phyloP scores from a whole-genome alignment of 2,888 invertebrate species.

The Petrophora chlorosata region DNA sequence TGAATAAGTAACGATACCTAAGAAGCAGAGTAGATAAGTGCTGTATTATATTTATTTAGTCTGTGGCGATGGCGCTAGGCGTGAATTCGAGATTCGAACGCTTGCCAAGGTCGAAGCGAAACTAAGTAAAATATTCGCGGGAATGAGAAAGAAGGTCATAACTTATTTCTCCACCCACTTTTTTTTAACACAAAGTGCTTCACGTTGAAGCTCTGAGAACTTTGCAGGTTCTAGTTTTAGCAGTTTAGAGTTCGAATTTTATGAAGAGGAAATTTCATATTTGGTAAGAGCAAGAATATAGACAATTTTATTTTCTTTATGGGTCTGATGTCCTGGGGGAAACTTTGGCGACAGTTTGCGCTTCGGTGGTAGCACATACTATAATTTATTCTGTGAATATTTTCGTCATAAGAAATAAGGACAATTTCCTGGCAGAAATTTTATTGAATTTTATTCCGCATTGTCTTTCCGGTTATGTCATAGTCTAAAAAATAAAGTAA shows the following conservation, averaged over 20 bases:
- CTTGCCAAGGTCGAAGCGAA: conserved; percentile 31
- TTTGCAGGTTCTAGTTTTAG: conserved; percentile 30
- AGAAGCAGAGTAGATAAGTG: conserved; percentile 22
- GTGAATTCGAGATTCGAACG: conserved; percentile 27
- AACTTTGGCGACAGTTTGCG: neutral
- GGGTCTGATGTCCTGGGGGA: neutral
- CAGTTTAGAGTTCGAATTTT: conserved; percentile 20
- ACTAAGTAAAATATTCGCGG: conserved; percentile 49
- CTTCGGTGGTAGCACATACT: too few species aligned
- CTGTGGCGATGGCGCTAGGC: conserved; percentile 9
- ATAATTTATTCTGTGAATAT: too few species aligned
- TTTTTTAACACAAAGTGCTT: conserved; percentile 35
- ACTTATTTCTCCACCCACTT: conserved; percentile 41
- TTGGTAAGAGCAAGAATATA: neutral
- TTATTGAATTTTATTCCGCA: too few species aligned
- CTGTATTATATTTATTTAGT: conserved; percentile 5
- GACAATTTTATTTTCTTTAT: conserved; percentile 16
- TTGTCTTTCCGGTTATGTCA: too few species aligned
- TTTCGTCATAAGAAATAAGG: too few species aligned
- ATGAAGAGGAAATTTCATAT: conserved; percentile 28
- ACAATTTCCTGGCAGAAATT: too few species aligned
- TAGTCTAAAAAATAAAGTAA: too few species aligned
- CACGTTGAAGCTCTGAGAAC: conserved; percentile 28
- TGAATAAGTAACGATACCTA: conserved; percentile 43
- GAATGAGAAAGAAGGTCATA: conserved; percentile 44